Evolutionary conservation across 2,113 vertebrate genomes (phyloP).

Genomic region (Puma concolor): DNA sequence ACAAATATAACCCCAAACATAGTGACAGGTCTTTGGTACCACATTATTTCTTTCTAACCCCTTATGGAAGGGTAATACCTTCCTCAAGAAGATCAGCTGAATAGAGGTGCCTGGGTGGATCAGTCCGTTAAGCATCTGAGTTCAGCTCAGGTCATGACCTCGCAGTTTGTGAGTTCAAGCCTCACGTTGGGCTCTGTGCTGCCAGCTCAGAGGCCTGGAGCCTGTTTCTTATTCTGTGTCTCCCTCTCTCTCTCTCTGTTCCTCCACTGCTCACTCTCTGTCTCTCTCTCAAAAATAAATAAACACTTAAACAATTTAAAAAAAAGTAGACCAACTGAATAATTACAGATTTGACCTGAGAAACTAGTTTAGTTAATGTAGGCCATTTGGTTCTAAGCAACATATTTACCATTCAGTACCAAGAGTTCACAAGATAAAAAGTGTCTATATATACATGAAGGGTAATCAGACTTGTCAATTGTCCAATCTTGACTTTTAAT

Average conservation of each 20-base stretch:
- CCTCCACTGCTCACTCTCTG: no score
- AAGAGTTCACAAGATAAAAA: not conserved
- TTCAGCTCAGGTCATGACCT: no score
- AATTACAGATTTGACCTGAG: constrained; percentile 34
- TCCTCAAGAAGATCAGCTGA: not conserved
- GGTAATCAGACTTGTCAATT: not conserved
- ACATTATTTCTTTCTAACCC: constrained; percentile 46
- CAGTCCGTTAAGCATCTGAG: no score
- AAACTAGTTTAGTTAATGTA: not conserved
- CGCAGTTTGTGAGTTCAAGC: no score
- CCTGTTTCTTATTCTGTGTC: no score
- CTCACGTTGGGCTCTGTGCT: no score
- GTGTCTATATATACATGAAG: not conserved
- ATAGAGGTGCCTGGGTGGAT: not conserved
- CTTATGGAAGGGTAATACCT: not conserved
- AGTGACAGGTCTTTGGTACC: not conserved
- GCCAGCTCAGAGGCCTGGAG: no score
- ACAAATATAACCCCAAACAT: constrained; percentile 11
- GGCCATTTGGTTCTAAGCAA: no score
- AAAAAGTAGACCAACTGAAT: not conserved
- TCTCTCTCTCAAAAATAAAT: no score
- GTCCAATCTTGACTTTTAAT: not conserved
- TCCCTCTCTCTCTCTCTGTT: no score
- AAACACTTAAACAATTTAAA: no score
- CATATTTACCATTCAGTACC: not conserved